Evolutionary conservation across 2,888 invertebrate species (phyloP).

Genomic region (Drosophila nr. fundita): DNA sequence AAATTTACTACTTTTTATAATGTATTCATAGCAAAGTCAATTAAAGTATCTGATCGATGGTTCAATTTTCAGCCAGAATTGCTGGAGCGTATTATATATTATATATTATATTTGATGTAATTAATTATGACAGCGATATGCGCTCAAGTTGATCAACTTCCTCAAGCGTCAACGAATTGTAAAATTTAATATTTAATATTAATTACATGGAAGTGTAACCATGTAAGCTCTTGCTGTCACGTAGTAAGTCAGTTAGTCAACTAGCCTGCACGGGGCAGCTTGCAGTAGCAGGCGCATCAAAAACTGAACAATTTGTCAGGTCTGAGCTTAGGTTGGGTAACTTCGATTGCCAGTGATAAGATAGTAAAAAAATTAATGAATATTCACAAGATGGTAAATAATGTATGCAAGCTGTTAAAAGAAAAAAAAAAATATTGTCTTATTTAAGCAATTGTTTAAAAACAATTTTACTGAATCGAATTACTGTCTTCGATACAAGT

Average conservation of each 20-base stretch:
- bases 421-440: neutral
- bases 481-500: neutral
- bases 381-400: neutral
- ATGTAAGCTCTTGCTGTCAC: neutral
- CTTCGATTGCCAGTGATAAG: neutral
- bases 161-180: neutral
- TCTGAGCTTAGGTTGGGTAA: neutral
- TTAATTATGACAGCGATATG: neutral
- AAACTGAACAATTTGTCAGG: neutral
- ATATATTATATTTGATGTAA: neutral
- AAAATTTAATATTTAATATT: neutral
- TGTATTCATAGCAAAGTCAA: neutral
- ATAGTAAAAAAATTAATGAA: neutral
- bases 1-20: neutral
- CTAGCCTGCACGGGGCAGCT: neutral
- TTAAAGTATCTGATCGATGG: neutral
- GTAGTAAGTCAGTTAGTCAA: neutral
- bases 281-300: neutral
- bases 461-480: neutral
- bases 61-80: neutral
- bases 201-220: neutral
- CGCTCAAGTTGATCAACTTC: neutral
- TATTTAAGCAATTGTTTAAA: neutral
- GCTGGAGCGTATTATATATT: neutral
- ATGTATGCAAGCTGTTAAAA: neutral